Base-by-base conservation (phyloP, 92 coral and sea anemone genomes). In the Phenganax subtilis region DNA sequence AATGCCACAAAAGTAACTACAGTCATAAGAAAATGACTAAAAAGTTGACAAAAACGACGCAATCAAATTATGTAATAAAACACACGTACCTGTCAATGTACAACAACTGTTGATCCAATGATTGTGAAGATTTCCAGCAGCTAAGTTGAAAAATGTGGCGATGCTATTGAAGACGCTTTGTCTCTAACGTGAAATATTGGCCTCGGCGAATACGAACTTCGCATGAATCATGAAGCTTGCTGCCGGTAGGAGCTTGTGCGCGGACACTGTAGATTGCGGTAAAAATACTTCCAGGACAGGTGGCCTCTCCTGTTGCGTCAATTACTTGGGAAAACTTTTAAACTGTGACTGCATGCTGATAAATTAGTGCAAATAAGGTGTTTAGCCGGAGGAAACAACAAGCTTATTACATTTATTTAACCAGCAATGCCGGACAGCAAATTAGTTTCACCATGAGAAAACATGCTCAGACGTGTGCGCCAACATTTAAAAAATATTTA, bases 171-270 rank as follows among this genome's bases (percentile, higher is more conserved):
- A 11, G 61, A 10, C 47, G 25, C 29, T 62, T 51, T 10, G 86
- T 84, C 63, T 84, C 86, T 56, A 84, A 52, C 77, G 80, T 73
- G 44, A 75, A 31, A 54, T 64, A 75, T 65, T 75, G 59, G 17
- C 60, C 27, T 73, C 55, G 55, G 73, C 16, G 73, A 67, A 51
- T 51, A 37, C 73, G 47, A 68, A 68, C 73, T 10, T 68, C 47
- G 37, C 73, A 68, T 68, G 31, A 68, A 10, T 0, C 31, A 29
- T 68, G 53, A 68, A 25, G 6, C 52, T 11, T 30, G 7, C 10
- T 6, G 67, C 67, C 8, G 67, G 8, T 15, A 17, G 25, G 8
- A 17, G 8, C 9, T 15, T 14, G 9, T 15, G 6, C 67, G 15
- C 8, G 6, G 7, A 61, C 25, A 61, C 25, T 61, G 37, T 12